A percentile compares a stretch with the other conserved stretches of the same genome.
Evolutionary conservation across 2,113 vertebrate genomes (phyloP).

Genomic region (Sinocyclocheilus anshuiensis): DNA sequence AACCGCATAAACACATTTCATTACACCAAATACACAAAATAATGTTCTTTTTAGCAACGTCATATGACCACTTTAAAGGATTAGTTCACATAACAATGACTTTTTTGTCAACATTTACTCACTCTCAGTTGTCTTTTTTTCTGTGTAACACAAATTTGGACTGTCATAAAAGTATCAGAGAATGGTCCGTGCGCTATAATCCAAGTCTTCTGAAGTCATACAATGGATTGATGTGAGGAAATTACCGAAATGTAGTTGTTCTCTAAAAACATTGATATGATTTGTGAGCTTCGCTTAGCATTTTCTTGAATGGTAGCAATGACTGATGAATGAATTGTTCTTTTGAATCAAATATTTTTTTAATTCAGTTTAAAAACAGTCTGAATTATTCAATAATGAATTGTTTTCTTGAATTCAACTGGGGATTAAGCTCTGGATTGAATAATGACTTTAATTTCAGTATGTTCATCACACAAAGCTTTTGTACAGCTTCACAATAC

Average conservation of each 20-base stretch:
- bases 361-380: not conserved
- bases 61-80: not conserved
- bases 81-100: not conserved
- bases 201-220: not conserved
- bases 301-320: not conserved
- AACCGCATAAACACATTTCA: too few relatives aligned
- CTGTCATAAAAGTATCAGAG: not conserved
- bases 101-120: not conserved
- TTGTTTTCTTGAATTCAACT: not conserved
- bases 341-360: not conserved
- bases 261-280: not conserved
- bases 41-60: too few relatives aligned
- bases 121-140: not conserved
- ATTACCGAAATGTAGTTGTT: not conserved
- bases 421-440: not conserved
- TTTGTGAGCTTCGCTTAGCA: not conserved
- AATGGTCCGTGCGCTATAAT: not conserved
- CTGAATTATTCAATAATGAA: not conserved
- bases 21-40: too few relatives aligned
- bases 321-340: not conserved
- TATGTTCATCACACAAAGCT: not conserved
- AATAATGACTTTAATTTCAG: not conserved
- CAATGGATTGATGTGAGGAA: not conserved
- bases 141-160: not conserved
- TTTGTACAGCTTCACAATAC: not conserved